Conservation (phyloP, 2,113 vertebrate species). For the Sprattus sprattus region DNA sequence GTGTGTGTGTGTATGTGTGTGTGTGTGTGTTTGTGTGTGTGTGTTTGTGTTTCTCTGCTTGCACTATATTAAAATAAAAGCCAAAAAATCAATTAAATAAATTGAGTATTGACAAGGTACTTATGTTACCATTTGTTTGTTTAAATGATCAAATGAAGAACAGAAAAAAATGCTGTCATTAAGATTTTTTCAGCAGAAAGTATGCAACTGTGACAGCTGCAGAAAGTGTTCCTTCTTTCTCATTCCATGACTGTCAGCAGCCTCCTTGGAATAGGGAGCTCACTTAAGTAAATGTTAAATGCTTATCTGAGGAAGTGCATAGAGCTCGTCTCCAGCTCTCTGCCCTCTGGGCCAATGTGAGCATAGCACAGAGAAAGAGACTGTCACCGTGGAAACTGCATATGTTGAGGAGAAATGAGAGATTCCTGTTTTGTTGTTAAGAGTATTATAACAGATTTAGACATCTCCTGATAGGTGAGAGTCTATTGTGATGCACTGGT, state of each 20-base stretch:
- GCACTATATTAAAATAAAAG: neutral
- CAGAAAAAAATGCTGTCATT: constrained; percentile 6
- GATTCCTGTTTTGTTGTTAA: neutral
- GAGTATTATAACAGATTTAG: neutral
- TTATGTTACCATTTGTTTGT: neutral
- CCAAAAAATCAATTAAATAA: too few relatives aligned
- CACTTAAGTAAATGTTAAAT: constrained; percentile 58
- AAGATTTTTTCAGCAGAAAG: neutral
- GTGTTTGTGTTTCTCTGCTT: too few relatives aligned
- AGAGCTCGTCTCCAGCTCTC: constrained; percentile 41
- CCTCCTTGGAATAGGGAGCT: constrained; percentile 31
- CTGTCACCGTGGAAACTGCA: constrained; percentile 9
- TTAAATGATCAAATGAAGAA: neutral
- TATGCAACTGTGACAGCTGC: neutral
- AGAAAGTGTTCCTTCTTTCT: constrained; percentile 20
- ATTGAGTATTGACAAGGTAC: neutral
- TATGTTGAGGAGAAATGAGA: neutral
- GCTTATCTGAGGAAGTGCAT: constrained; percentile 53
- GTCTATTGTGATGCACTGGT: too few relatives aligned
- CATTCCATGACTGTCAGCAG: constrained; percentile 6
- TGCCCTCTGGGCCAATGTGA: constrained; percentile 48
- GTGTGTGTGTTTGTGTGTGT: neutral
- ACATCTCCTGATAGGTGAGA: neutral
- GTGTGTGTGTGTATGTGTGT: neutral
- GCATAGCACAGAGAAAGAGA: neutral